Conservation (phyloP, 2,113 vertebrate genomes). For the Lasiurus cinereus region DNA sequence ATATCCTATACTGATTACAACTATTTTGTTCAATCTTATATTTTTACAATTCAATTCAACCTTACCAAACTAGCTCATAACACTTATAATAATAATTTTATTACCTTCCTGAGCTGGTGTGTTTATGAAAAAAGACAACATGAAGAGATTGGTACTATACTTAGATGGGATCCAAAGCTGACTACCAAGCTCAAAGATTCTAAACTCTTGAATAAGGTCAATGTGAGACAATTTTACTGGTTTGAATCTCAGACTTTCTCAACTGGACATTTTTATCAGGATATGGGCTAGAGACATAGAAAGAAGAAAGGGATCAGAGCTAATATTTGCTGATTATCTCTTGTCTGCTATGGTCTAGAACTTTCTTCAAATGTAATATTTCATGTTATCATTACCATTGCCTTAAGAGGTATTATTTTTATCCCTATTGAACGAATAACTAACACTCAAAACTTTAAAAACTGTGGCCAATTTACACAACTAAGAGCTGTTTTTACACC, state of each 20-base stretch:
- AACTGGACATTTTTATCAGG: not conserved
- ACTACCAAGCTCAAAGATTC: not conserved
- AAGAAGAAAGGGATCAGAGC: not conserved
- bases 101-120: not conserved
- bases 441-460: not conserved
- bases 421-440: not conserved
- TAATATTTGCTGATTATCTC: not conserved
- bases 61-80: not conserved
- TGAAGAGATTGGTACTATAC: not conserved
- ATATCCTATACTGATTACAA: not conserved
- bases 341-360: not conserved
- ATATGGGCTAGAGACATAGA: not conserved
- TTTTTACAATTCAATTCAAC: not conserved
- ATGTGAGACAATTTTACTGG: not conserved
- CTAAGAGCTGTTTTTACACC: not conserved
- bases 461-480: not conserved
- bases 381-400: not conserved
- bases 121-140: not conserved
- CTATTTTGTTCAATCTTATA: not conserved
- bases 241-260: not conserved
- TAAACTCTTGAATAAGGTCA: not conserved
- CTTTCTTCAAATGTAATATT: not conserved
- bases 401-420: constrained; percentile 38
- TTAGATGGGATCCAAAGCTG: constrained; percentile 4
- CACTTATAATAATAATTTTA: not conserved